These are phyloP conservation scores for Electrona antarctica DNA, from an alignment of 2,113 vertebrate genomes.

Conservation along the genomic window DNA sequence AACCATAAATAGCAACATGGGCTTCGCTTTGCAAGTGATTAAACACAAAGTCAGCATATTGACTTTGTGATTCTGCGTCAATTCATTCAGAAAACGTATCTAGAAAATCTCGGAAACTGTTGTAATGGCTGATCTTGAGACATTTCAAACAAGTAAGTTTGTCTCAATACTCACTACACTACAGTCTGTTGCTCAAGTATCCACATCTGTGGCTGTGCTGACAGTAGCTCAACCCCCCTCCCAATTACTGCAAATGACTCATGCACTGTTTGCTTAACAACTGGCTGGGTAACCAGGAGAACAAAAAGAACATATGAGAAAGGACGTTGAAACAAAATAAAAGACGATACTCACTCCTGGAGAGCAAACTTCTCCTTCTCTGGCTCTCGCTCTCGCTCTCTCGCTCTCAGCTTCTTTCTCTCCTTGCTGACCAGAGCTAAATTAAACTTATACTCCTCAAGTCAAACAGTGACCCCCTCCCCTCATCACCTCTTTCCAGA, in stretches of 20 bases:
- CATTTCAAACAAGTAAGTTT: constrained; percentile 6
- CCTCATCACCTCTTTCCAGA: constrained; percentile 75
- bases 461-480: constrained; percentile 74
- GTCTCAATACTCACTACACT: constrained; percentile 18
- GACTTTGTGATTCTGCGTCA: constrained; percentile 4
- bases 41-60: constrained; percentile 1
- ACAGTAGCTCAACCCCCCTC: constrained; percentile 49
- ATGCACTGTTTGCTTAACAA: constrained; percentile 53
- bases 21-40: constrained; percentile 5
- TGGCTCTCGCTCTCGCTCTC: background rate
- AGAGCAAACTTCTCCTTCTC: constrained; percentile 36
- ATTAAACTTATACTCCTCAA: constrained; percentile 78
- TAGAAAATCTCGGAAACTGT: background rate
- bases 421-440: constrained; percentile 72
- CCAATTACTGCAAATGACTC: constrained; percentile 55
- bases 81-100: background rate
- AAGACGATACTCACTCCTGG: constrained; percentile 65
- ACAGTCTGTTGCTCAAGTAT: constrained; percentile 1
- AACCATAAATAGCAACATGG: constrained; percentile 8
- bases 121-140: background rate
- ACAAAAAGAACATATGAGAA: constrained; percentile 22
- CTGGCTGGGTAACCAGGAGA: constrained; percentile 31
- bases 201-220: constrained; percentile 46
- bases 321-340: constrained; percentile 15
- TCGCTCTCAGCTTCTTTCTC: constrained; percentile 35